Percentiles rank a stretch among this genome's conserved stretches.
These are phyloP conservation scores for Lacerta bilineata DNA, from an alignment of 2,797 vertebrate species.

Conservation along the genomic window DNA sequence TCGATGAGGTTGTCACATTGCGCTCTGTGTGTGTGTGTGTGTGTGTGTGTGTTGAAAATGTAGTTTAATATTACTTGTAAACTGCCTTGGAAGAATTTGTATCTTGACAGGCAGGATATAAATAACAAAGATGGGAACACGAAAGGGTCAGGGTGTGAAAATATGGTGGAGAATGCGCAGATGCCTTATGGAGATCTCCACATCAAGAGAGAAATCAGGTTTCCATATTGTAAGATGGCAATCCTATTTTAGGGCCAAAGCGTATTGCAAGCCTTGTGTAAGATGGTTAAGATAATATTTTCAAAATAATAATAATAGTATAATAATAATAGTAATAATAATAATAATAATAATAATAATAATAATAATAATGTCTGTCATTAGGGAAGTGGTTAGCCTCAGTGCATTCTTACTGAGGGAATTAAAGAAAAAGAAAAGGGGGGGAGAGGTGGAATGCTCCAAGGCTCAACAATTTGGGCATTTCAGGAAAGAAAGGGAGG, in stretches of 20 bases:
- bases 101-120: neutral
- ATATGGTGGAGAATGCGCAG: neutral
- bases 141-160: neutral
- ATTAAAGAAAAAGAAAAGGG: neutral
- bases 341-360: neutral
- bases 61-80: no score
- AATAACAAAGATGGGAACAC: neutral
- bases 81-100: neutral
- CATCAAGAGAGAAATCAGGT: neutral
- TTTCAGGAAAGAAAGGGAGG: neutral
- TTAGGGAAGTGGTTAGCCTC: neutral
- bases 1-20: no score
- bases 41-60: no score
- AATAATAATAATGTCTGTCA: neutral
- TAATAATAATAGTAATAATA: neutral
- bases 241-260: neutral
- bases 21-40: no score
- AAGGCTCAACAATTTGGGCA: slow-evolving; percentile 7
- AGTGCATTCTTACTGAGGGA: neutral
- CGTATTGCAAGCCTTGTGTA: neutral
- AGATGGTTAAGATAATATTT: neutral
- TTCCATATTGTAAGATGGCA: neutral
- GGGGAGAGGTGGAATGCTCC: neutral
- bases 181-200: neutral
- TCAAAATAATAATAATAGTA: neutral